A percentile compares a stretch with the other conserved stretches of the same genome.
Evolutionary conservation across 2,113 vertebrate genomes (phyloP).

Genomic region (Lichenostomus cassidix): DNA sequence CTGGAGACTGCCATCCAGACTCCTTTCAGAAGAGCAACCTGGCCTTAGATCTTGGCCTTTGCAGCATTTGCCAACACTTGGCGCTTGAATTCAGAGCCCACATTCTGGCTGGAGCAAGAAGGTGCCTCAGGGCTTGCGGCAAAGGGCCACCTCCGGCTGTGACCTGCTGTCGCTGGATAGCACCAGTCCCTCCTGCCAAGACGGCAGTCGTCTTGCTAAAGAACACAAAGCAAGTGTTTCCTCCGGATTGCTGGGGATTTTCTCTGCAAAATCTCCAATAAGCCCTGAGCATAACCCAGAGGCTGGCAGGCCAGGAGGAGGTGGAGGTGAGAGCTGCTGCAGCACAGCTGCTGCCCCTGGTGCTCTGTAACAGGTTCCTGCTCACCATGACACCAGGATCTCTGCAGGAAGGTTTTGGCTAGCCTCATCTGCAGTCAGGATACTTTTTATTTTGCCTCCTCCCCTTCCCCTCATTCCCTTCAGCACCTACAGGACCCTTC

Average conservation of each 20-base stretch:
- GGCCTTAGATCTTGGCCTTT: not conserved
- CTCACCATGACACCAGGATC: fast-evolving
- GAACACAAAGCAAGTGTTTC: not conserved
- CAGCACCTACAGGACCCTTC: not conserved
- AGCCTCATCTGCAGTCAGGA: not conserved
- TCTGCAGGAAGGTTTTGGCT: not conserved
- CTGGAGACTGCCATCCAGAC: not conserved
- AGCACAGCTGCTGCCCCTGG: not conserved
- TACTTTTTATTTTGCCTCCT: not conserved
- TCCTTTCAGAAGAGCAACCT: not conserved
- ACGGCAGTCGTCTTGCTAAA: not conserved
- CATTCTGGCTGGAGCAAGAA: not conserved
- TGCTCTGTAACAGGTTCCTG: fast-evolving
- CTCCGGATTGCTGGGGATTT: not conserved
- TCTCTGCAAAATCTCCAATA: not conserved
- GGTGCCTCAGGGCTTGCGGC: not conserved
- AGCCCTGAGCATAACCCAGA: not conserved
- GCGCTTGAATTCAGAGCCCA: not conserved
- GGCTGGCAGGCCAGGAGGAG: not conserved
- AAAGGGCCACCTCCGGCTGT: not conserved
- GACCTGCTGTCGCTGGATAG: not conserved
- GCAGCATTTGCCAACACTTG: not conserved
- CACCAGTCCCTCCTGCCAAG: not conserved
- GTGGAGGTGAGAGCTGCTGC: not conserved
- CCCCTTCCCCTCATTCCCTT: not conserved